phyloP scores from a whole-genome alignment of 1,140 invertebrate genomes.

The Diuraphis noxia region DNA sequence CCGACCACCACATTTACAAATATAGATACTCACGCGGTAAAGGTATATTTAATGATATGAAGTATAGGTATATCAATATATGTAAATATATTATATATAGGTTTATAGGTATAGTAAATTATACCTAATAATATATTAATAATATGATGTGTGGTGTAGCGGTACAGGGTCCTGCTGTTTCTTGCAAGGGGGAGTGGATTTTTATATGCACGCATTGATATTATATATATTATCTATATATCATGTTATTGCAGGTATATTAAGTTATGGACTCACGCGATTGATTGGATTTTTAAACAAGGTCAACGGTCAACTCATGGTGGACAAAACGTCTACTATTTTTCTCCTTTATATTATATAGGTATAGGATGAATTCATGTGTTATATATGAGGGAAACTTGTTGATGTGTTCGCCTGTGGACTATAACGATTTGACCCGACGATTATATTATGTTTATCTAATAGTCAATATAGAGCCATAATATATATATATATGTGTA shows the following conservation, averaged over 20 bases:
- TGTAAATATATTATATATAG: background rate
- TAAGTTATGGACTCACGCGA: slow-evolving; percentile 2
- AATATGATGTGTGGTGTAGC: background rate
- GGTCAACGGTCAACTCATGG: background rate
- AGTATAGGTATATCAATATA: background rate
- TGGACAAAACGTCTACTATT: background rate
- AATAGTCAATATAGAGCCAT: too few relatives aligned
- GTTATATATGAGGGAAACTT: background rate
- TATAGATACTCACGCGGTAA: background rate
- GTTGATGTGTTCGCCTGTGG: background rate
- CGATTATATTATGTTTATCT: background rate
- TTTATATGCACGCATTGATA: background rate
- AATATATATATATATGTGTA: too few relatives aligned
- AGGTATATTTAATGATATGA: background rate
- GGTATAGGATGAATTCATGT: too few relatives aligned
- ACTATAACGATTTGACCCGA: background rate
- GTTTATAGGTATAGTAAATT: background rate
- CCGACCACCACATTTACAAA: background rate
- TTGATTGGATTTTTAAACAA: background rate
- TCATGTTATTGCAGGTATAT: background rate
- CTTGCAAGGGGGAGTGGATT: background rate
- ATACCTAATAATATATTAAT: background rate
- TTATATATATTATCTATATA: background rate
- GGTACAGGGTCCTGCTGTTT: background rate
- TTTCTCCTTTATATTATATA: background rate